phyloP scores from a whole-genome alignment of 2,113 vertebrate species.

The Phrynosoma blainvillii region DNA sequence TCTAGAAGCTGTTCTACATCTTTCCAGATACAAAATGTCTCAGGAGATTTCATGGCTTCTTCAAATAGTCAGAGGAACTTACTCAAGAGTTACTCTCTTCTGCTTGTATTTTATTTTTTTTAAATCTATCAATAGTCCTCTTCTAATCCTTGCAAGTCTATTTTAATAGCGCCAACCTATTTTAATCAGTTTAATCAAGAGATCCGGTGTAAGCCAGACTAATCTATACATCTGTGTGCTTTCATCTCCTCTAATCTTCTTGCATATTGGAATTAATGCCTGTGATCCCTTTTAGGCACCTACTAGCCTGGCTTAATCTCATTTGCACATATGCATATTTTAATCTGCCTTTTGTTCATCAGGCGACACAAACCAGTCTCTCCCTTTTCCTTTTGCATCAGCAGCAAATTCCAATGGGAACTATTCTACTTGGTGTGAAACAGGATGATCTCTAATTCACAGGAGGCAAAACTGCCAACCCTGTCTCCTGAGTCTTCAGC shows the following conservation, averaged over 20 bases:
- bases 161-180: not conserved
- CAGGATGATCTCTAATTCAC: not conserved
- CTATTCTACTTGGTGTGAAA: not conserved
- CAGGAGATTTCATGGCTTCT: not conserved
- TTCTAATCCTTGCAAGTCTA: not conserved
- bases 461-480: too few relatives aligned
- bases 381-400: not conserved
- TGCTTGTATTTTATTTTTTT: not conserved
- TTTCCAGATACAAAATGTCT: not conserved
- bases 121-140: not conserved
- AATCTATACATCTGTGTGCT: slow-evolving; percentile 27
- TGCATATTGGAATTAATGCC: slow-evolving; percentile 23
- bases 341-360: slow-evolving; percentile 31
- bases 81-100: not conserved
- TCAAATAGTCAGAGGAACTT: not conserved
- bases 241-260: slow-evolving; percentile 33
- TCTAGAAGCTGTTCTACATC: not conserved
- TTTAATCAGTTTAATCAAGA: slow-evolving; percentile 27
- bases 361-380: not conserved
- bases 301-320: slow-evolving; percentile 20
- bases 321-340: slow-evolving; percentile 32
- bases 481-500: not conserved
- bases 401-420: not conserved
- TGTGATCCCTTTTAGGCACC: slow-evolving; percentile 24
- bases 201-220: not conserved